Base-by-base conservation (phyloP, 1,140 invertebrate species). In the Hylyphantes graminicola region DNA sequence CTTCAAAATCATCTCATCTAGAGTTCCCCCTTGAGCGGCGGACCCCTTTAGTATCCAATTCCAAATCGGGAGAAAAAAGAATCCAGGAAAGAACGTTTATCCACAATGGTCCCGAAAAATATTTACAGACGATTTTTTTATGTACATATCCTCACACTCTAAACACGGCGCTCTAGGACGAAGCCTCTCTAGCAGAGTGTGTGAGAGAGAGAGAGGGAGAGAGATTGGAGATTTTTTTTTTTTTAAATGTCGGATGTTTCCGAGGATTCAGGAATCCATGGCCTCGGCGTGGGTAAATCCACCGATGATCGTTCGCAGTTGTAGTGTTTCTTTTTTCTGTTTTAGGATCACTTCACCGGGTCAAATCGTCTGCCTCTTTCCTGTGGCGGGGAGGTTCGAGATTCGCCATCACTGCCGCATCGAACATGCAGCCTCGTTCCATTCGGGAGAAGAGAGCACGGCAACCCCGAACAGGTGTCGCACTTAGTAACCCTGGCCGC, bases 1-100 rank as follows among this genome's bases (percentile, higher is more conserved):
- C 86, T 86, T 86, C 86, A 86, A 79, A 86, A 86, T 79, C 86
- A 86, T 86, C 83, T 86, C 86, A 86, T 86, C 86, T 78, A 85
- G 74, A 76, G 73, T 78, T 65, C 74, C 11, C 35, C 64, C 72
- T 53, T 35, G 35, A 64, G 17, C 61, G 15, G 17, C 63, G 17
- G 21, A 57, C 53, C 59, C 50, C 35, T 59, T 19, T n/a, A 48
- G 74, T 72, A 55, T 74, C 57, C 68, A 51, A 70, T 53, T 70
- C 68, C 54, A 48, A 53, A 70, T 17, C 48, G 15, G 53, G 19
- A 17, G 12, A 10, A 51, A 19, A 51, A 15, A 35, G 35, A 35
- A 35, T 35, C 35, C 35, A 35, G 35, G 50, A 12, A 70, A 59
- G 10, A 57, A 59, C 64, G 54, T 70, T 80, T 80, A 80, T 80